Evolutionary conservation across 2,888 invertebrate species (phyloP), one percentile per base, ranked within the genome.

Genomic region (Chaetoderma sp.): DNA sequence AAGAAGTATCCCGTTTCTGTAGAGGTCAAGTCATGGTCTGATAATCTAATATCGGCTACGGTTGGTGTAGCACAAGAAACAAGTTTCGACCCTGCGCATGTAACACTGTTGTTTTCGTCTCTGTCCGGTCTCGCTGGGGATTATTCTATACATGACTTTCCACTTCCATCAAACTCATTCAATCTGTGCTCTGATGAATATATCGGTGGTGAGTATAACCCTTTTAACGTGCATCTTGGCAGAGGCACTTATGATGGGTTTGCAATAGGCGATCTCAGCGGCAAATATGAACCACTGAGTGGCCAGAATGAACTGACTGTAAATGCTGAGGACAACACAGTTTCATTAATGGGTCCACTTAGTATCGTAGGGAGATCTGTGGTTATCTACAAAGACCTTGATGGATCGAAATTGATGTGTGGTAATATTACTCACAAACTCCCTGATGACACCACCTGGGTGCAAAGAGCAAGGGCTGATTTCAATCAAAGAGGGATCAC

Each of bases 291-390:
- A 39, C 36, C 30, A 10, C n/a, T 69, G 30, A 67, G 28, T 16
- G 45, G 42, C 23, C 25, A 36, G 13, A 36, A 18, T 27, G 10
- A 23, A 1, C n/a, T 39, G 13, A 36, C 5, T 21, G 36, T 13
- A 81, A 30, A 93, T 91, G 83, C 94, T 94, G 78, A 30, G 21
- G 96, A 96, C 79, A 92, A 93, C 0, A 91, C 92, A 83, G 83
- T 96, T 39, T 91, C 94, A 0, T 86, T 96, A 49, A 94, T 93
- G 82, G 95, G 96, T 0, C 91, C 91, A 0, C 90, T 91, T 81
- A 93, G 93, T 81, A 91, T 96, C 47, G 83, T 96, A 67, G 95
- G 95, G 0, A 88, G 96, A n/a, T 95, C 95, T 4, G 88, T 96
- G 16, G 92, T 95, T 0, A 90, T 96, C 63, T 93, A 94, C 75